phyloP scores from a whole-genome alignment of 2,797 vertebrate species.

The Orientallactaga sibirica region DNA sequence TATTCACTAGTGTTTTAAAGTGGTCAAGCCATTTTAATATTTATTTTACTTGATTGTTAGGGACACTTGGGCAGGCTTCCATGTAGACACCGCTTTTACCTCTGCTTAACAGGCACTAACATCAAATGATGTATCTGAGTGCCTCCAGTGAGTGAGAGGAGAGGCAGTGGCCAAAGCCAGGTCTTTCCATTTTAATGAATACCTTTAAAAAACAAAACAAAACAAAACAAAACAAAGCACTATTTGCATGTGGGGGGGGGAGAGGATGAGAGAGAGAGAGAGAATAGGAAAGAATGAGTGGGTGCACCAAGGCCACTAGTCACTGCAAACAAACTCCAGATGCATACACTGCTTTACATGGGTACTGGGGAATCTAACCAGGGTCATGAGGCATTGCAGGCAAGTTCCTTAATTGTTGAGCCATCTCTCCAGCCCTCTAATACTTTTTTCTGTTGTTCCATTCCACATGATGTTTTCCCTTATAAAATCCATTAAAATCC shows the following conservation, averaged over 20 bases:
- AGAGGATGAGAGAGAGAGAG: too few species aligned
- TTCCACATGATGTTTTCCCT: background rate
- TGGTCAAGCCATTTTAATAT: slow-evolving; percentile 15
- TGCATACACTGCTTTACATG: too few species aligned
- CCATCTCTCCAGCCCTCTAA: background rate
- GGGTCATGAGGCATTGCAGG: too few species aligned
- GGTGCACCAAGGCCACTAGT: too few species aligned
- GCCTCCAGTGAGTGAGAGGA: background rate
- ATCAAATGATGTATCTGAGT: background rate
- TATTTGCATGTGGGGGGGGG: too few species aligned
- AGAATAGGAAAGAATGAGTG: too few species aligned
- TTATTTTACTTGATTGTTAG: slow-evolving; percentile 4
- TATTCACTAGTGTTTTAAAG: background rate
- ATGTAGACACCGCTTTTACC: background rate
- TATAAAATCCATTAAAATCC: background rate
- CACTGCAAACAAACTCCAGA: too few species aligned
- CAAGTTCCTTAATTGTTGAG: too few species aligned
- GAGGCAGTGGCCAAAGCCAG: background rate
- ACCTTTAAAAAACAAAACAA: too few species aligned
- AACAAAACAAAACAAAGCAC: too few species aligned
- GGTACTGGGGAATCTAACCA: too few species aligned
- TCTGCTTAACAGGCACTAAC: background rate
- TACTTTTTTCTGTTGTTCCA: background rate
- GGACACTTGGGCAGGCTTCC: background rate
- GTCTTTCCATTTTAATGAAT: background rate